phyloP scores from a whole-genome alignment of 1,140 invertebrate species.

The Pissodes strobi region DNA sequence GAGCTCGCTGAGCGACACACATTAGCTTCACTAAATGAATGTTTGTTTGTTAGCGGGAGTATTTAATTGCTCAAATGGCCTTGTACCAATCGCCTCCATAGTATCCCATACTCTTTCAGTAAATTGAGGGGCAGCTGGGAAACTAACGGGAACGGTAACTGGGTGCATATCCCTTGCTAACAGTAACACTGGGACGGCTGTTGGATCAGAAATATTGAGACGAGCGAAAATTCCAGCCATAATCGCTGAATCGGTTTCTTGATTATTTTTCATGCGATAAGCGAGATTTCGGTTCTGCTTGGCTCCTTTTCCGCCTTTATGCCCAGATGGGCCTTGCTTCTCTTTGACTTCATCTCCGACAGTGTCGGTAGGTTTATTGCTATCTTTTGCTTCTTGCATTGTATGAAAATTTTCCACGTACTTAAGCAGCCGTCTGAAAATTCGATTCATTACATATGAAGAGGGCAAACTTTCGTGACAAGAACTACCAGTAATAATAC shows the following conservation, averaged over 20 bases:
- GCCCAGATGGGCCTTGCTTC: no score
- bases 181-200: constrained; percentile 13
- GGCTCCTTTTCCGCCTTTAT: constrained; percentile 13
- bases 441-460: no score
- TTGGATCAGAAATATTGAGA: constrained; percentile 19
- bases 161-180: constrained; percentile 16
- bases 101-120: constrained; percentile 26
- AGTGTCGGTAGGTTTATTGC: no score
- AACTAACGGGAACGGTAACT: constrained; percentile 9
- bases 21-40: constrained; percentile 16
- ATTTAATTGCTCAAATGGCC: constrained; percentile 15
- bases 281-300: background rate
- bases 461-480: no score
- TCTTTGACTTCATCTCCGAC: no score
- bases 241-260: constrained; percentile 13
- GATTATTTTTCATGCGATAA: constrained; percentile 8
- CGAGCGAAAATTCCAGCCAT: constrained; percentile 15
- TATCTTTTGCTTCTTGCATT: no score
- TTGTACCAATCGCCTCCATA: constrained; percentile 27
- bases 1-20: constrained; percentile 11
- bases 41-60: constrained; percentile 10
- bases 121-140: constrained; percentile 8
- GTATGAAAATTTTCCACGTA: no score
- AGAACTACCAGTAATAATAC: no score
- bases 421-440: no score